These are phyloP conservation scores for Synergus japonicus DNA, from an alignment of 2,888 invertebrate genomes.

Conservation along the genomic window DNA sequence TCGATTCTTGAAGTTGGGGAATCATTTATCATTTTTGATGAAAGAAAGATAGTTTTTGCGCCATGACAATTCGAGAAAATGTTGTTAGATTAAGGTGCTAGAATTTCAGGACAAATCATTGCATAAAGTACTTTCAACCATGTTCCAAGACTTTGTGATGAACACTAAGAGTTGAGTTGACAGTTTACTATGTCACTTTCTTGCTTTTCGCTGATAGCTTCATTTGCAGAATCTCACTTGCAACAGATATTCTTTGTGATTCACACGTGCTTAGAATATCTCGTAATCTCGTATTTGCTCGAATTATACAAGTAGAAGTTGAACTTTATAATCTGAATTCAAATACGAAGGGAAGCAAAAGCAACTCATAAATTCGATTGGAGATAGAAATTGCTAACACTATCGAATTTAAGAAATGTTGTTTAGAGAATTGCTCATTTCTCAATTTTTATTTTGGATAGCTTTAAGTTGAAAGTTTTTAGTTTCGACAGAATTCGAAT, in stretches of 20 bases:
- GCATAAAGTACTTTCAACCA: background rate
- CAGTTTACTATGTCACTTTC: background rate
- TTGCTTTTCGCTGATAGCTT: background rate
- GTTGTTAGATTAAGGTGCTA: background rate
- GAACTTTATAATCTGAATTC: background rate
- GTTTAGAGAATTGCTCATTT: background rate
- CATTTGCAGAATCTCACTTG: slow-evolving; percentile 7
- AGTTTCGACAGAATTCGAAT: background rate
- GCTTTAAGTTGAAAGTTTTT: background rate
- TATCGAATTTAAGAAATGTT: background rate
- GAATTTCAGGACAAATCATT: background rate
- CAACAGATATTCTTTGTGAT: background rate
- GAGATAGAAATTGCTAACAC: background rate
- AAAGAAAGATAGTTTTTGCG: background rate
- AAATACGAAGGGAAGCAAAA: background rate
- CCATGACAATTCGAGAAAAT: background rate
- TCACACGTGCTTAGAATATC: background rate
- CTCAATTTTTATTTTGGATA: no score
- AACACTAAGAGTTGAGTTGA: background rate
- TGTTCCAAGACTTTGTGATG: background rate
- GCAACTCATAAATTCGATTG: background rate
- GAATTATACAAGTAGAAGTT: background rate
- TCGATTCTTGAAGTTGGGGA: background rate
- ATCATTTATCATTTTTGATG: background rate
- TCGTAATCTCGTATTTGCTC: background rate